Evolutionary conservation across 2,113 vertebrate genomes (phyloP).

Genomic region (Callopanchax toddi): DNA sequence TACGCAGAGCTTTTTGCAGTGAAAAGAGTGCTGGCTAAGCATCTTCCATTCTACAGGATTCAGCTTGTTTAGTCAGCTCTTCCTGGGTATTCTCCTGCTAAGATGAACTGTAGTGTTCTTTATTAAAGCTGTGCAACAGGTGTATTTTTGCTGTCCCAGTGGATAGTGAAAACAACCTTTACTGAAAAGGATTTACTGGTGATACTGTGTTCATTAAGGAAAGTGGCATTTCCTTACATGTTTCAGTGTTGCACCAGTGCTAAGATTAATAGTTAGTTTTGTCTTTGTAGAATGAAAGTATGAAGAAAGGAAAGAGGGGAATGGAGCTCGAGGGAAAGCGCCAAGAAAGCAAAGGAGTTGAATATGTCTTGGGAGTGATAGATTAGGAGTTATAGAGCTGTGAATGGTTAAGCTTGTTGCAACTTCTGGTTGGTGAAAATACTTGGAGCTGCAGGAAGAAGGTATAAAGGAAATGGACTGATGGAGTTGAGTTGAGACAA

Average conservation of each 20-base stretch:
- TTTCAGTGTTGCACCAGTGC: background rate
- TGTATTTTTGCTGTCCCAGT: slow-evolving; percentile 8
- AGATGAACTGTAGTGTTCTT: background rate
- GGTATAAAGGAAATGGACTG: background rate
- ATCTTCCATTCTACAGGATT: slow-evolving; percentile 39
- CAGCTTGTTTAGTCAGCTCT: slow-evolving; percentile 63
- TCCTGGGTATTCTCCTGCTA: slow-evolving; percentile 31
- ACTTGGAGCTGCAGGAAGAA: background rate
- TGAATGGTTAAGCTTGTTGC: too few relatives aligned
- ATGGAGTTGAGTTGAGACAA: slow-evolving; percentile 1
- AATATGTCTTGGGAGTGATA: slow-evolving; percentile 6
- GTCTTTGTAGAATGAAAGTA: slow-evolving; percentile 12
- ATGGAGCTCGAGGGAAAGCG: slow-evolving; percentile 12
- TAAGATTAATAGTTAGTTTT: slow-evolving; percentile 34
- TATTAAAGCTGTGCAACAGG: slow-evolving; percentile 47
- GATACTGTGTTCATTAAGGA: background rate
- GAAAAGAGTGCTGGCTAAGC: slow-evolving; percentile 53
- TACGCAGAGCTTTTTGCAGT: slow-evolving; percentile 20
- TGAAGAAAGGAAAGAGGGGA: background rate
- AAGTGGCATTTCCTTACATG: background rate
- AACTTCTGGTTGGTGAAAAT: too few relatives aligned
- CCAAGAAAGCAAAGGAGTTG: slow-evolving; percentile 9
- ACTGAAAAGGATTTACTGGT: slow-evolving; percentile 5
- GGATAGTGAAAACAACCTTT: slow-evolving; percentile 12
- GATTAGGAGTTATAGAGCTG: background rate